Evolutionary conservation across 2,888 invertebrate species (phyloP).

Genomic region (Xylota segnis): DNA sequence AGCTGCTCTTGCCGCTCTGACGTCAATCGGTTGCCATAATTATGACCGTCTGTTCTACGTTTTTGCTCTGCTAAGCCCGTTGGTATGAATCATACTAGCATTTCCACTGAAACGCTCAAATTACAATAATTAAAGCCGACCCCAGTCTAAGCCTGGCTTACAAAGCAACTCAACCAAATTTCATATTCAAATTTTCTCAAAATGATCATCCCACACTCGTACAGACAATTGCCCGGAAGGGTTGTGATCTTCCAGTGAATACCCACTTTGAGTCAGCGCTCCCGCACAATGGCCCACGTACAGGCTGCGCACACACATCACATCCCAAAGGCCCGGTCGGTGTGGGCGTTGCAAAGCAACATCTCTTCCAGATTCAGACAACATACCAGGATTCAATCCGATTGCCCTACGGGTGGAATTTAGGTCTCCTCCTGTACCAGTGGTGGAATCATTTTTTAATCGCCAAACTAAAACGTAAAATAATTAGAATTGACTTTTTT

Average conservation of each 20-base stretch:
- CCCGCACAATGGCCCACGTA: constrained; percentile 33
- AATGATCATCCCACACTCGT: constrained; percentile 45
- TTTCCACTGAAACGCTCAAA: constrained; percentile 31
- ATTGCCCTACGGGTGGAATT: constrained; percentile 70
- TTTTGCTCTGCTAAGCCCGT: too few relatives aligned
- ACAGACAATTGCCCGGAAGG: constrained; percentile 41
- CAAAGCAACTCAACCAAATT: constrained; percentile 11
- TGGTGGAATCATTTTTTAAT: constrained; percentile 70
- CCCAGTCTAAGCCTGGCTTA: neutral
- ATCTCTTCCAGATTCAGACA: constrained; percentile 43
- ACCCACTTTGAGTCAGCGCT: constrained; percentile 17
- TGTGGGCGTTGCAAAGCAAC: constrained; percentile 66
- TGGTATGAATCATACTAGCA: neutral
- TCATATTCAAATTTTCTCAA: constrained; percentile 61
- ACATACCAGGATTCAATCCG: constrained; percentile 51
- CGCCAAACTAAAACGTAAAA: constrained; percentile 72
- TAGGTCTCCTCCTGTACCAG: constrained; percentile 62
- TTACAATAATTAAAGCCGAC: constrained; percentile 52
- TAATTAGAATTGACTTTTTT: constrained; percentile 75
- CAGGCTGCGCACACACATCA: too few relatives aligned
- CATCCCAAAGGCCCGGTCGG: constrained; percentile 20
- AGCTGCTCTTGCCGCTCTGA: too few relatives aligned
- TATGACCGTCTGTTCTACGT: too few relatives aligned
- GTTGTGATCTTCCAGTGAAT: constrained; percentile 34
- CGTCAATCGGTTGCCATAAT: too few relatives aligned